These are phyloP conservation scores for Cantharis lateralis DNA, from an alignment of 2,888 invertebrate species.

Conservation along the genomic window DNA sequence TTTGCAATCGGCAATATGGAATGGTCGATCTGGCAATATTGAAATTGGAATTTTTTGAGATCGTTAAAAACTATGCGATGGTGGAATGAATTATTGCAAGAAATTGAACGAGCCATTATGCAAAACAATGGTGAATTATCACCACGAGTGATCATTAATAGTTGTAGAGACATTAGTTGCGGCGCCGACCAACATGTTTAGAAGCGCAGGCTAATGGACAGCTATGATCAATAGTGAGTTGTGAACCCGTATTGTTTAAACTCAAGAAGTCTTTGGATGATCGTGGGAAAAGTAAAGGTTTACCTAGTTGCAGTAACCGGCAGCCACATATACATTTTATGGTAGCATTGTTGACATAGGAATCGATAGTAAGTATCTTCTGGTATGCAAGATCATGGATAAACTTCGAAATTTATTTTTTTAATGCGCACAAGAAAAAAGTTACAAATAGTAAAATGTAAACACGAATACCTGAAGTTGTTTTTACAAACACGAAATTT, in stretches of 20 bases:
- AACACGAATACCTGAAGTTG: not conserved
- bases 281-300: conserved; percentile 53
- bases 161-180: conserved; percentile 36
- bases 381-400: conserved; percentile 22
- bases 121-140: conserved; percentile 42
- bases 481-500: not conserved
- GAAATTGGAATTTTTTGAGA: not conserved
- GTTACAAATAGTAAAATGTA: not conserved
- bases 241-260: conserved; percentile 51
- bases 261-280: conserved; percentile 42
- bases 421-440: not conserved
- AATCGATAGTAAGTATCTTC: conserved; percentile 25
- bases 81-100: not conserved
- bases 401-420: not conserved
- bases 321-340: conserved; percentile 24
- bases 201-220: conserved; percentile 49
- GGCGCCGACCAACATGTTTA: conserved; percentile 45
- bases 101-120: conserved; percentile 34
- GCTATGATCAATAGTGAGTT: conserved; percentile 52
- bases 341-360: conserved; percentile 27
- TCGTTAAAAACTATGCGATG: not conserved
- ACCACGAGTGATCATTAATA: conserved; percentile 37
- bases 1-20: conserved; percentile 21
- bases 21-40: not conserved
- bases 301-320: conserved; percentile 33